Evolutionary conservation across 1,140 invertebrate genomes (phyloP), one percentile per base, ranked within the genome.

Genomic region (Leptonema lineaticorne): DNA sequence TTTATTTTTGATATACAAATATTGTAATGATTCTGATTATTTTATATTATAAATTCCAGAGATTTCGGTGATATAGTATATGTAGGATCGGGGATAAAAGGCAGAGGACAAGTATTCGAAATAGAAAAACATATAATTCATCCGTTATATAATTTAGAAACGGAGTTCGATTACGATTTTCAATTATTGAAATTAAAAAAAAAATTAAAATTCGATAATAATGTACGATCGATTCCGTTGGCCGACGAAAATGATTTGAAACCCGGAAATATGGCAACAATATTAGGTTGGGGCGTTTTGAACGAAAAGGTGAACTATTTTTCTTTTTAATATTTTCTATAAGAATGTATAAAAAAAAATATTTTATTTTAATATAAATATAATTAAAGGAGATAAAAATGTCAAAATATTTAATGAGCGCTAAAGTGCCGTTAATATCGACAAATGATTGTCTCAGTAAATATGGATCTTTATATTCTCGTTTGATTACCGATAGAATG

Each of bases 401-500:
- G n/a, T n/a, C n/a, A n/a, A n/a, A n/a, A n/a, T n/a, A n/a, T n/a
- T 22, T 56, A 4, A 56, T 75, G 0, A 74, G 74, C 0, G 76
- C 78, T 1, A 74, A 56, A 2, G 71, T 82, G 0, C 79, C 81
- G 0, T 67, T 81, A 5, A 75, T 82, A 50, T n/a, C 69, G 0
- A 24, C 57, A 0, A 69, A 70, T 0, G 57, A 66, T 0, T 81
- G 81, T 63, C n/a, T n/a, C 70, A 59, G 29, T 3, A 41, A 28
- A 0, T 27, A 9, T 27, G 56, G 1, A 28, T 8, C 1, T 27
- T 9, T 3, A 5, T 41, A 7, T 81, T 86, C 24, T 85, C 84
- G 0, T 68, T 78, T n/a, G n/a, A n/a, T n/a, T n/a, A n/a, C n/a
- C n/a, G n/a, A n/a, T 0, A 81, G 82, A 57, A 87, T 88, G 85